phyloP scores from a whole-genome alignment of 2,113 vertebrate species.

The Thalassoma bifasciatum region DNA sequence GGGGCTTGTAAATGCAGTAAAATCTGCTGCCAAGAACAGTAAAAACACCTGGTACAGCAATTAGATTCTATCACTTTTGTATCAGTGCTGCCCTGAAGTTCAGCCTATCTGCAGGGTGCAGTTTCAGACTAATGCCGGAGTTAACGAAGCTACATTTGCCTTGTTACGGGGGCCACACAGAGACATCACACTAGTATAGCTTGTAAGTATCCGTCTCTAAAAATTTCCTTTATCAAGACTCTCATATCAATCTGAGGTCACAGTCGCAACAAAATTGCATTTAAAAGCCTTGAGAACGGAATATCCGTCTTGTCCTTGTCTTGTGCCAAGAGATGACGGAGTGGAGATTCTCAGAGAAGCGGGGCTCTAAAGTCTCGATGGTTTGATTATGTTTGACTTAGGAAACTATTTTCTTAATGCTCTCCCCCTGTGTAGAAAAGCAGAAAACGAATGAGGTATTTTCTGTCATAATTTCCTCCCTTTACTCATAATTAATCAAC shows the following conservation, averaged over 20 bases:
- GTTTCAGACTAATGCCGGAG: background rate
- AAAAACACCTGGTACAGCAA: background rate
- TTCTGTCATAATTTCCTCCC: constrained; percentile 6
- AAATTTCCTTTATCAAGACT: constrained; percentile 8
- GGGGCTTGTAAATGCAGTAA: constrained; percentile 4
- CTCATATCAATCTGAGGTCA: background rate
- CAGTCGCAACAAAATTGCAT: constrained; percentile 45
- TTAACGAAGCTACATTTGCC: no score
- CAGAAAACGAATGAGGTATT: background rate
- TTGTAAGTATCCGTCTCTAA: background rate
- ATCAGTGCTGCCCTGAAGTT: background rate
- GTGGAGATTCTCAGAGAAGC: constrained; percentile 13
- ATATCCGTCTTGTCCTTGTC: constrained; percentile 36
- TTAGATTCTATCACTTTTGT: constrained; percentile 18
- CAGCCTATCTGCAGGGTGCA: background rate
- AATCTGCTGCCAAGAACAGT: background rate
- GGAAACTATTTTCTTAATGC: background rate
- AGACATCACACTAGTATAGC: background rate
- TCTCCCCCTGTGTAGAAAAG: background rate
- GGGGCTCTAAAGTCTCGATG: constrained; percentile 49
- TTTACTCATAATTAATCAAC: constrained; percentile 24
- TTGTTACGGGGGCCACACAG: background rate
- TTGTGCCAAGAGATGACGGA: constrained; percentile 27
- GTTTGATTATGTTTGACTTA: constrained; percentile 12
- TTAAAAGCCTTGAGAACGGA: constrained; percentile 15